A percentile compares a stretch with the other conserved stretches of the same genome.
phyloP scores from a whole-genome alignment of 2,113 vertebrate genomes.

The Tragelaphus buxtoni region DNA sequence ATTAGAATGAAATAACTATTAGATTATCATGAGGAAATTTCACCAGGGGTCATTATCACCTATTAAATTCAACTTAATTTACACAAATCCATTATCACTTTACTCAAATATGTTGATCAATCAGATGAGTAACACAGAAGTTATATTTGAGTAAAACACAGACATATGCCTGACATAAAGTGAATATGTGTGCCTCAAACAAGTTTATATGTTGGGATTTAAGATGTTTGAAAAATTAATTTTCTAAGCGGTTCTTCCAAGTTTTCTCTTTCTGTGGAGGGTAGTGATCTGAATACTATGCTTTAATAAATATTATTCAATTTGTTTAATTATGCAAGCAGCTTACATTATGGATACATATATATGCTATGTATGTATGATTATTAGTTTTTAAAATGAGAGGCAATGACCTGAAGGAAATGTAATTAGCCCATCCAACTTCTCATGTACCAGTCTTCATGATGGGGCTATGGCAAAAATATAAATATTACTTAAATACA shows the following conservation, averaged over 20 bases:
- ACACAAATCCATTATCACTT: neutral
- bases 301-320: neutral
- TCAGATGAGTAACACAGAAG: neutral
- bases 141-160: neutral
- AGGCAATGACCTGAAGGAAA: neutral
- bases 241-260: neutral
- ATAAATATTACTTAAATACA: neutral
- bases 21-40: neutral
- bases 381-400: neutral
- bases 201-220: neutral
- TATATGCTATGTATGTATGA: neutral
- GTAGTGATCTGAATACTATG: neutral
- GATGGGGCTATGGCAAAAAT: neutral
- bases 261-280: neutral
- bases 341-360: neutral
- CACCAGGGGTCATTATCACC: neutral
- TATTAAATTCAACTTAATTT: neutral
- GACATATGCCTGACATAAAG: neutral
- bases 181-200: neutral
- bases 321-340: neutral
- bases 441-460: neutral
- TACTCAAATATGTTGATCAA: neutral
- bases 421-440: neutral
- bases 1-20: neutral
- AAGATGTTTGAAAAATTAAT: neutral